These are phyloP conservation scores for Ditylenchus weischeri DNA, from an alignment of 2,888 invertebrate species.

Conservation along the genomic window DNA sequence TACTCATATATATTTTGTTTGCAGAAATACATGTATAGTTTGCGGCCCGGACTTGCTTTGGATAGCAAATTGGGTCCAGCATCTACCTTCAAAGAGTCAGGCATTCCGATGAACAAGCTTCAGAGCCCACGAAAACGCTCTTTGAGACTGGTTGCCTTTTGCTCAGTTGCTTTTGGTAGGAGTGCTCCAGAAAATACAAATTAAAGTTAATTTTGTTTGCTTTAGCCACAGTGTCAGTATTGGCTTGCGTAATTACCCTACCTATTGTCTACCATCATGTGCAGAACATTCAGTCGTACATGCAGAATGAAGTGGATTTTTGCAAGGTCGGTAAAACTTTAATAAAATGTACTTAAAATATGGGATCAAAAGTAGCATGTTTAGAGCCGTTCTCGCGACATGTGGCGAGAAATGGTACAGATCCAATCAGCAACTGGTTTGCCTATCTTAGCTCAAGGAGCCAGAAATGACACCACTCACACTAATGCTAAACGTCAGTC, in stretches of 20 bases:
- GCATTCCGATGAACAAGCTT: neutral
- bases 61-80: too few species aligned
- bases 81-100: neutral
- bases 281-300: slow-evolving; percentile 56
- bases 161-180: slow-evolving; percentile 47
- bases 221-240: slow-evolving; percentile 44
- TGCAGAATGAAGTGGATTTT: slow-evolving; percentile 59
- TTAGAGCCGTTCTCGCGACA: slow-evolving; percentile 56
- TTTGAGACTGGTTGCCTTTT: slow-evolving; percentile 54
- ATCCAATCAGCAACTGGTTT: slow-evolving; percentile 51
- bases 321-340: slow-evolving; percentile 48
- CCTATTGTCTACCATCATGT: slow-evolving; percentile 59
- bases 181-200: slow-evolving; percentile 36
- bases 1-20: neutral
- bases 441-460: slow-evolving; percentile 15
- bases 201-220: slow-evolving; percentile 20
- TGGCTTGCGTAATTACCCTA: slow-evolving; percentile 56
- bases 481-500: slow-evolving; percentile 3
- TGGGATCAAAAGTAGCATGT: neutral
- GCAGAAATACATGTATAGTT: neutral
- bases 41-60: neutral
- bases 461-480: neutral
- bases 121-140: slow-evolving; percentile 34
- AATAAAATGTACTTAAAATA: neutral
- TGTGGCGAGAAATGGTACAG: slow-evolving; percentile 59